Percentiles rank a stretch among this genome's conserved stretches.
Conservation (phyloP, 2,888 invertebrate genomes). For the Tipula lateralis region DNA sequence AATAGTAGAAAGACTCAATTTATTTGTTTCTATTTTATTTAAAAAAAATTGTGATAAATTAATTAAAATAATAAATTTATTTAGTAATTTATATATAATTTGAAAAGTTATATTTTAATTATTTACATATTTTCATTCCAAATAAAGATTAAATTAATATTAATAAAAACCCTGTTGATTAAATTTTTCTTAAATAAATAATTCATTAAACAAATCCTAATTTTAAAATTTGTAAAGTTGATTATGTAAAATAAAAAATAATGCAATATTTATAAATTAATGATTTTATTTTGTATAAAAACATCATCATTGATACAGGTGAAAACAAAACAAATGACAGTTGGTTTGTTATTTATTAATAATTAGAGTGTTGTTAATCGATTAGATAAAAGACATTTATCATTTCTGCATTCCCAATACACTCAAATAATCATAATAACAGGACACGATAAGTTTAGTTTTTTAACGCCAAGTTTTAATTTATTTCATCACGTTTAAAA, state of each 20-base stretch:
- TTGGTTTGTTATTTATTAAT: too few relatives aligned
- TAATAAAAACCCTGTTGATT: neutral
- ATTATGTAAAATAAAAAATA: neutral
- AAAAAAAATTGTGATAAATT: conserved; percentile 24
- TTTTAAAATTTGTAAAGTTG: conserved; percentile 14
- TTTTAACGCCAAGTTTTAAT: too few relatives aligned
- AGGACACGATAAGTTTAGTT: too few relatives aligned
- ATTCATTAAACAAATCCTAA: neutral
- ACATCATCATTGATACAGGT: too few relatives aligned
- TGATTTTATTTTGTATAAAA: neutral
- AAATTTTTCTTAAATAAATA: neutral
- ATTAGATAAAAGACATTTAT: too few relatives aligned
- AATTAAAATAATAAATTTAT: neutral
- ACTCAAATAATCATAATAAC: too few relatives aligned
- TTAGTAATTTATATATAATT: neutral
- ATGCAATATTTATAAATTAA: conserved; percentile 6
- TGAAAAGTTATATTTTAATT: neutral
- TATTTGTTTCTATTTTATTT: neutral
- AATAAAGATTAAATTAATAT: neutral
- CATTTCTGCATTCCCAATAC: too few relatives aligned
- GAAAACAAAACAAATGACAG: too few relatives aligned
- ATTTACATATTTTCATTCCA: neutral
- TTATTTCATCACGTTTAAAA: too few relatives aligned
- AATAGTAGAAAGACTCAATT: neutral
- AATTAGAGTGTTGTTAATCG: too few relatives aligned